Evolutionary conservation across 2,113 vertebrate genomes (phyloP).

Genomic region (Pteronura brasiliensis): DNA sequence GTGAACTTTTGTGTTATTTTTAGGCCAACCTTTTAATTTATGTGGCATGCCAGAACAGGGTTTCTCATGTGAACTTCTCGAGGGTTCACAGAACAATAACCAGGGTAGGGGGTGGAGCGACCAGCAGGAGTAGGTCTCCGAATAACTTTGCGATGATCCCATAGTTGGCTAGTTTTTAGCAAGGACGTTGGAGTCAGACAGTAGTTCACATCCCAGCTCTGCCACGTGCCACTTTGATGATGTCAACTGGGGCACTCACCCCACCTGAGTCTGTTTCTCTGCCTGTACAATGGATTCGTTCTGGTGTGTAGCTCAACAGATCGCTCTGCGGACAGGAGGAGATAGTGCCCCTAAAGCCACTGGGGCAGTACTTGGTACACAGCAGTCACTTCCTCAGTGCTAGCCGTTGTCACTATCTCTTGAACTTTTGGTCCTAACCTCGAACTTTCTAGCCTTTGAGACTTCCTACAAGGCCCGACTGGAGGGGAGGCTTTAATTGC

Average conservation of each 20-base stretch:
- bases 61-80: constrained; percentile 58
- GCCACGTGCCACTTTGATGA: not conserved
- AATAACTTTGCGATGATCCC: not conserved
- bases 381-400: not conserved
- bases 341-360: not conserved
- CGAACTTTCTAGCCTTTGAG: not conserved
- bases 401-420: not conserved
- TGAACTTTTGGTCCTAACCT: not conserved
- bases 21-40: constrained; percentile 62
- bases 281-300: not conserved
- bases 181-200: not conserved
- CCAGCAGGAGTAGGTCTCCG: not conserved
- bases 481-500: not conserved
- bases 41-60: not conserved
- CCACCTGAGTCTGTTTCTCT: not conserved
- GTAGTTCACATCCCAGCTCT: not conserved
- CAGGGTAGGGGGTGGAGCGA: not conserved
- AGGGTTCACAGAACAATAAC: not conserved
- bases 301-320: not conserved
- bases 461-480: not conserved
- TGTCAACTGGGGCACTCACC: not conserved
- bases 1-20: constrained; percentile 67
- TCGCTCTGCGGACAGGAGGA: not conserved
- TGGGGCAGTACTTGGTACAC: not conserved
- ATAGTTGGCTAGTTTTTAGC: not conserved